A percentile compares a stretch with the other conserved stretches of the same genome.
Evolutionary conservation across 2,888 invertebrate genomes (phyloP).

Genomic region (Lordiphosa fenestrarum): DNA sequence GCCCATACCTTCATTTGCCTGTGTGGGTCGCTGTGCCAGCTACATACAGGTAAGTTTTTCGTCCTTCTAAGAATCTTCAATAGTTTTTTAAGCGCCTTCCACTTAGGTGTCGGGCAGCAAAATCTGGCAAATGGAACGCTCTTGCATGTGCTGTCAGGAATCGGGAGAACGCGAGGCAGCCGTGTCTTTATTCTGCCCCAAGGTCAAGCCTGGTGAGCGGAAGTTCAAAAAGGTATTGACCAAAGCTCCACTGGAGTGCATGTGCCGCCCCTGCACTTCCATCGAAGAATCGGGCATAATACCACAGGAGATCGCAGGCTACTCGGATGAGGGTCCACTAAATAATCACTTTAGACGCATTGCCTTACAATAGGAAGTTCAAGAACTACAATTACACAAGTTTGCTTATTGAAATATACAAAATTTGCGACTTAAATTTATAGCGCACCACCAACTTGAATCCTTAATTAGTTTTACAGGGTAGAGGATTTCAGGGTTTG

Average conservation of each 20-base stretch:
- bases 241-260: conserved; percentile 94
- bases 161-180: conserved; percentile 95
- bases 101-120: conserved; percentile 94
- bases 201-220: conserved; percentile 91
- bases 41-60: conserved; percentile 89
- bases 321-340: conserved; percentile 90
- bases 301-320: conserved; percentile 94
- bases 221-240: conserved; percentile 94
- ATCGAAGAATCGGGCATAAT: conserved; percentile 93
- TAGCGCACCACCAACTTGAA: too few relatives aligned
- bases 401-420: conserved; percentile 48
- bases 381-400: conserved; percentile 16
- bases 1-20: conserved; percentile 95
- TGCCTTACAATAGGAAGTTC: conserved; percentile 81
- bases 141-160: conserved; percentile 97
- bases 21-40: conserved; percentile 93
- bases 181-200: conserved; percentile 93
- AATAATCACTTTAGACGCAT: conserved; percentile 90
- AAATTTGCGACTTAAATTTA: conserved; percentile 20
- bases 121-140: conserved; percentile 97
- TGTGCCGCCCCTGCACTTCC: conserved; percentile 95
- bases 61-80: neutral
- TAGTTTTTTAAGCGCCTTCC: neutral
- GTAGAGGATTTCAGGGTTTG: too few relatives aligned
- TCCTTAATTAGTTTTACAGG: too few relatives aligned